Conservation (phyloP, 2,888 invertebrate genomes). For the Furcula furcula region DNA sequence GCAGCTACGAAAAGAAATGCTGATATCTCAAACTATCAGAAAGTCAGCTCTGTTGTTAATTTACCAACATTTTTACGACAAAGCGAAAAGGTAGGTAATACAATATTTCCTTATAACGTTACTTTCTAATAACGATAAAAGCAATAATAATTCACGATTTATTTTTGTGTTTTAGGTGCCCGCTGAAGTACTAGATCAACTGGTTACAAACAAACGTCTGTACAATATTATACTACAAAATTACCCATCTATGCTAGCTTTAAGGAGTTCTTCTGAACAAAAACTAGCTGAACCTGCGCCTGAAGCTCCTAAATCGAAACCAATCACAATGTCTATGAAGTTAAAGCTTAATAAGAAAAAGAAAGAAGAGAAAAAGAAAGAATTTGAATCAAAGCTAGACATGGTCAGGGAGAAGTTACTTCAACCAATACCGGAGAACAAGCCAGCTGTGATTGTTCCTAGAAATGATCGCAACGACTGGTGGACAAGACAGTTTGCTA, state of each 20-base stretch:
- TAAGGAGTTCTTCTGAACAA: constrained; percentile 84
- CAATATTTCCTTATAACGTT: not conserved
- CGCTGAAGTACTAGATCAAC: constrained; percentile 85
- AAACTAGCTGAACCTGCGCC: constrained; percentile 69
- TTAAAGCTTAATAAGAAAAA: constrained; percentile 67
- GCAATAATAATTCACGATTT: constrained; percentile 1
- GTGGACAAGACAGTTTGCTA: constrained; percentile 77
- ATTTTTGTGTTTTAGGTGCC: constrained; percentile 82
- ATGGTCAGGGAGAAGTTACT: constrained; percentile 62
- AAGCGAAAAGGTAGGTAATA: constrained; percentile 83
- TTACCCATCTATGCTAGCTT: constrained; percentile 85
- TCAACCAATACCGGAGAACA: constrained; percentile 71
- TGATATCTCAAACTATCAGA: constrained; percentile 60
- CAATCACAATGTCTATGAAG: constrained; percentile 85
- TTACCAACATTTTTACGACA: constrained; percentile 89
- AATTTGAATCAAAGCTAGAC: constrained; percentile 67
- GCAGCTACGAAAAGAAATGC: constrained; percentile 71
- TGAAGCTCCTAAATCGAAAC: constrained; percentile 64
- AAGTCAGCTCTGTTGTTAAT: constrained; percentile 87
- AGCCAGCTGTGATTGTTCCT: constrained; percentile 50
- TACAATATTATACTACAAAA: constrained; percentile 87
- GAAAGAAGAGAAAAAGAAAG: constrained; percentile 48
- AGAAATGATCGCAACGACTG: constrained; percentile 59
- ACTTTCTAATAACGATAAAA: not conserved
- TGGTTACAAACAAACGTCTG: constrained; percentile 83